Evolutionary conservation across 1,140 invertebrate genomes (phyloP).

Genomic region (Apis laboriosa): DNA sequence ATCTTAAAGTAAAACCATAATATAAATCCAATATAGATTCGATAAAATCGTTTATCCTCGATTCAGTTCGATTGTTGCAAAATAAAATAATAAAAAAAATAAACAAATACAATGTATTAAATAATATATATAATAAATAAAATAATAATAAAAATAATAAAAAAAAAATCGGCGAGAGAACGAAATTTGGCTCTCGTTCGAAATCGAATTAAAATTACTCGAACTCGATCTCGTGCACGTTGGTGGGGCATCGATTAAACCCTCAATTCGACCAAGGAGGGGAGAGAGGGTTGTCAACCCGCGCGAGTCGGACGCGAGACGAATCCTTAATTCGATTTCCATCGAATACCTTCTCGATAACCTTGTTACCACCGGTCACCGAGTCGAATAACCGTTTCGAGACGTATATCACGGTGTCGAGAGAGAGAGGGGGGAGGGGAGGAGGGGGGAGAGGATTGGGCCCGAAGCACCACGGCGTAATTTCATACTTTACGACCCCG

Average conservation of each 20-base stretch:
- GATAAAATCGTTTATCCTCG: too few species aligned
- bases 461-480: not conserved
- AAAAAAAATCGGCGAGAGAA: too few species aligned
- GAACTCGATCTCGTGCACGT: not conserved
- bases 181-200: too few species aligned
- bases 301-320: not conserved
- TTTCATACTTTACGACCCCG: conserved; percentile 24
- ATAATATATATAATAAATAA: too few species aligned
- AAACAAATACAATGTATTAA: too few species aligned
- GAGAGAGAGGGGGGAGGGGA: too few species aligned
- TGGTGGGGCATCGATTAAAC: not conserved
- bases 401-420: conserved; percentile 10
- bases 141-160: too few species aligned
- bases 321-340: not conserved
- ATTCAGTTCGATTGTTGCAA: too few species aligned
- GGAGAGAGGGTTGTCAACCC: not conserved
- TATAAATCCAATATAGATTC: too few species aligned
- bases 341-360: not conserved
- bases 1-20: too few species aligned
- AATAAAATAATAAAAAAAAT: too few species aligned
- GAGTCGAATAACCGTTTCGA: not conserved
- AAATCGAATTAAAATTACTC: not conserved
- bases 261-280: not conserved
- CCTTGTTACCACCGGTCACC: not conserved
- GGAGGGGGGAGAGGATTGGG: not conserved